These are phyloP conservation scores for Chesias legatella DNA, from an alignment of 2,888 invertebrate genomes.

Conservation along the genomic window DNA sequence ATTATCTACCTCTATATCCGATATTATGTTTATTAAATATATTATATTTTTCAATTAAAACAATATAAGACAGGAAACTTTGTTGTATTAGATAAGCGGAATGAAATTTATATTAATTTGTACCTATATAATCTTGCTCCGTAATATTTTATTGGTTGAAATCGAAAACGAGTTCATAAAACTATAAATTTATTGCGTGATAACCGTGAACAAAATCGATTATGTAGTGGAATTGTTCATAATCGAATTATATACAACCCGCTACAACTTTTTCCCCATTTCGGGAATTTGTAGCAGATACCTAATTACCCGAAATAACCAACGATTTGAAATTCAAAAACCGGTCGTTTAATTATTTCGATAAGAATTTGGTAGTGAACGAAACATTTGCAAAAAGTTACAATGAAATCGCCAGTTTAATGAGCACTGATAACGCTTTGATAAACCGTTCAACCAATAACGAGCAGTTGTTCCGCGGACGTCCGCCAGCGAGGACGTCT, in stretches of 20 bases:
- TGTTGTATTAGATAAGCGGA: too few species aligned
- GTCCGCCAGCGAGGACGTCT: conserved; percentile 59
- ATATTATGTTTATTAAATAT: too few species aligned
- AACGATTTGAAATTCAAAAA: conserved; percentile 14
- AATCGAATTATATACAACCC: conserved; percentile 1
- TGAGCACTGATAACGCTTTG: conserved; percentile 49
- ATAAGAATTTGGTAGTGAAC: conserved; percentile 36
- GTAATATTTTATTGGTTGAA: neutral
- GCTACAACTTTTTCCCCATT: neutral
- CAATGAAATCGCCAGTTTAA: conserved; percentile 39
- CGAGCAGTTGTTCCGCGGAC: conserved; percentile 60
- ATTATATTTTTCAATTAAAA: too few species aligned
- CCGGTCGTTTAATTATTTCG: conserved; percentile 27
- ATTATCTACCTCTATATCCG: too few species aligned
- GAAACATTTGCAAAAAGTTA: conserved; percentile 36
- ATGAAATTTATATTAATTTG: too few species aligned
- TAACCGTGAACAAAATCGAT: neutral
- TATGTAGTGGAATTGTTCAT: neutral
- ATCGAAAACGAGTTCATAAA: conserved; percentile 1
- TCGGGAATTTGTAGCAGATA: neutral
- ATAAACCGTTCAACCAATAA: conserved; percentile 46
- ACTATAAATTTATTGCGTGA: conserved; percentile 10
- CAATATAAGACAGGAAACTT: too few species aligned
- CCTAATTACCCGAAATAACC: too few species aligned
- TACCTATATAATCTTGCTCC: too few species aligned